phyloP scores from a whole-genome alignment of 1,140 invertebrate species.

The Euwallacea fornicatus region DNA sequence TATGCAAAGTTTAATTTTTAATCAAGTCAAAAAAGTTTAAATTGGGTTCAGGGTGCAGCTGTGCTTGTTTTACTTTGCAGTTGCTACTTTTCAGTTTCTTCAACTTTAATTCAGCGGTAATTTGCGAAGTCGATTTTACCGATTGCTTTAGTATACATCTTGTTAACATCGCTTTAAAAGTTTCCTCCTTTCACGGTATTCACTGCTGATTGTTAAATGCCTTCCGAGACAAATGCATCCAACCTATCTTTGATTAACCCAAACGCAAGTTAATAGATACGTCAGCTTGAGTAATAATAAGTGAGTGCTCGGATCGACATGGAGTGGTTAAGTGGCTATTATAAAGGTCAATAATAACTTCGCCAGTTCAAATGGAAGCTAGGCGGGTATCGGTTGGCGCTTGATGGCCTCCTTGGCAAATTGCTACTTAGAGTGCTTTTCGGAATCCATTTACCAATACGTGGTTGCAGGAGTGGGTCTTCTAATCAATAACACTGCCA shows the following conservation, averaged over 20 bases:
- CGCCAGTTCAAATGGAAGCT: slow-evolving; percentile 22
- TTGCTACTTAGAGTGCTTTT: slow-evolving; percentile 19
- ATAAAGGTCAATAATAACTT: slow-evolving; percentile 34
- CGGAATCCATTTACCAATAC: neutral
- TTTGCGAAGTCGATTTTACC: neutral
- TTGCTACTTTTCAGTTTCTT: slow-evolving; percentile 21
- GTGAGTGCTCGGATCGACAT: slow-evolving; percentile 20
- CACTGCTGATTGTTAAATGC: too few species aligned
- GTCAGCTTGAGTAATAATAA: slow-evolving; percentile 24
- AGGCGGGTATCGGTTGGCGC: slow-evolving; percentile 20
- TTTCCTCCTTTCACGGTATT: too few species aligned
- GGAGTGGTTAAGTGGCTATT: slow-evolving; percentile 30
- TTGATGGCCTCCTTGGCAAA: slow-evolving; percentile 24
- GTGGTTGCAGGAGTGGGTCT: neutral
- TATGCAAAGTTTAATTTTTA: slow-evolving; percentile 30
- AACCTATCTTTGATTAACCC: slow-evolving; percentile 3
- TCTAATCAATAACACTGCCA: neutral
- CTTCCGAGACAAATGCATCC: too few species aligned
- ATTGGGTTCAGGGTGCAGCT: slow-evolving; percentile 18
- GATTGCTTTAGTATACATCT: neutral
- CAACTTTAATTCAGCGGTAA: slow-evolving; percentile 1
- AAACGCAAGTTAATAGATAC: slow-evolving; percentile 25
- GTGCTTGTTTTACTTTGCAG: slow-evolving; percentile 17
- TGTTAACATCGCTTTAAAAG: too few species aligned
- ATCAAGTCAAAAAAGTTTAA: slow-evolving; percentile 32